Percentiles rank a stretch among this genome's conserved stretches.
phyloP scores from a whole-genome alignment of 2,113 vertebrate species.

The Copsychus sechellarum region DNA sequence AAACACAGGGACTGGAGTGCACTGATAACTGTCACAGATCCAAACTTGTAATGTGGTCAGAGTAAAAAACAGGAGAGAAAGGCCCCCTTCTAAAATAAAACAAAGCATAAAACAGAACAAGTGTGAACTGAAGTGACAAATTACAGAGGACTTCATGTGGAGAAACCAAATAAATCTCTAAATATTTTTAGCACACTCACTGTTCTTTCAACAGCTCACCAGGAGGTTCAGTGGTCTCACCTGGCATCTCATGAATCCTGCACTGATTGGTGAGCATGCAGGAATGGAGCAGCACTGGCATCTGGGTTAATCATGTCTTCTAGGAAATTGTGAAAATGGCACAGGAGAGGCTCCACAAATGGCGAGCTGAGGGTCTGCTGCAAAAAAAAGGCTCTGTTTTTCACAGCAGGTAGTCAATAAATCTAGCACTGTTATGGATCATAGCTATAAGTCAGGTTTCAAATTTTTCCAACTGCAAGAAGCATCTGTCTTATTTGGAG shows the following conservation, averaged over 20 bases:
- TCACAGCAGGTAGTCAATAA: background rate
- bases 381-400: background rate
- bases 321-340: slow-evolving; percentile 1
- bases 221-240: slow-evolving; percentile 20
- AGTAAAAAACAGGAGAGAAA: background rate
- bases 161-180: slow-evolving; percentile 47
- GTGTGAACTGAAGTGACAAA: background rate
- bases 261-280: background rate
- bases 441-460: background rate
- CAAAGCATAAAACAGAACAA: background rate
- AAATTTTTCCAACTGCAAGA: background rate
- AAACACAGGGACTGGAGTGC: background rate
- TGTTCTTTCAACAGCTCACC: slow-evolving; percentile 22
- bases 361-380: background rate
- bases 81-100: background rate
- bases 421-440: background rate
- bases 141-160: background rate
- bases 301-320: background rate
- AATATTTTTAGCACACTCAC: slow-evolving; percentile 53
- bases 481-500: background rate
- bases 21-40: background rate
- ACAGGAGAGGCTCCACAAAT: background rate
- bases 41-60: background rate
- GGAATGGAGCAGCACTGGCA: background rate
- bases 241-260: background rate